Evolutionary conservation across 2,113 vertebrate species (phyloP).

Genomic region (Labeo catla): DNA sequence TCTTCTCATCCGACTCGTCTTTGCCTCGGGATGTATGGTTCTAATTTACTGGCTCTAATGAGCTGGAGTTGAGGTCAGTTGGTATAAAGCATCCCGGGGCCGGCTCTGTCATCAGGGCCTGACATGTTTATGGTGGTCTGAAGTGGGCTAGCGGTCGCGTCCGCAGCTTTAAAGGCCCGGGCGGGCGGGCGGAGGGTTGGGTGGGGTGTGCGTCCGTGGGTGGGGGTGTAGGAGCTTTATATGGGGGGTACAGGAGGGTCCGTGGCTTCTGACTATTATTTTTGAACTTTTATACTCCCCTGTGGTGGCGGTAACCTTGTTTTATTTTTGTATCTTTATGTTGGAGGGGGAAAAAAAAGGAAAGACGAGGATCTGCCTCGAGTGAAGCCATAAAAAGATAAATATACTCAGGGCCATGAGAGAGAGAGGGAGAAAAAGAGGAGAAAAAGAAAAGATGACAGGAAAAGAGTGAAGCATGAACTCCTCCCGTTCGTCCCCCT

Average conservation of each 20-base stretch:
- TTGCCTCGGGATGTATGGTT: constrained; percentile 75
- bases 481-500: constrained; percentile 48
- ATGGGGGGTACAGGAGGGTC: constrained; percentile 70
- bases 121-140: constrained; percentile 83
- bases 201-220: constrained; percentile 73
- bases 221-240: constrained; percentile 39
- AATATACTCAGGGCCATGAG: constrained; percentile 73
- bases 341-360: constrained; percentile 58
- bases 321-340: constrained; percentile 72
- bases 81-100: constrained; percentile 77
- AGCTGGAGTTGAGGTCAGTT: constrained; percentile 84
- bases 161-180: constrained; percentile 76
- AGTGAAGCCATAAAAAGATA: constrained; percentile 76
- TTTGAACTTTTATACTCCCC: constrained; percentile 71
- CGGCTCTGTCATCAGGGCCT: constrained; percentile 80
- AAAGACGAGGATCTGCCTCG: constrained; percentile 70
- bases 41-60: constrained; percentile 81
- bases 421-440: constrained; percentile 7
- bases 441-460: constrained; percentile 49
- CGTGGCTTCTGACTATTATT: constrained; percentile 75
- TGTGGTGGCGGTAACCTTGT: constrained; percentile 69
- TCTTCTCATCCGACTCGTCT: constrained; percentile 44
- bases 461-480: constrained; percentile 63
- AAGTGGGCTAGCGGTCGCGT: constrained; percentile 77
- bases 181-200: constrained; percentile 64